Base-by-base conservation (phyloP, 1,140 invertebrate species). In the Drosophila nebulosa region DNA sequence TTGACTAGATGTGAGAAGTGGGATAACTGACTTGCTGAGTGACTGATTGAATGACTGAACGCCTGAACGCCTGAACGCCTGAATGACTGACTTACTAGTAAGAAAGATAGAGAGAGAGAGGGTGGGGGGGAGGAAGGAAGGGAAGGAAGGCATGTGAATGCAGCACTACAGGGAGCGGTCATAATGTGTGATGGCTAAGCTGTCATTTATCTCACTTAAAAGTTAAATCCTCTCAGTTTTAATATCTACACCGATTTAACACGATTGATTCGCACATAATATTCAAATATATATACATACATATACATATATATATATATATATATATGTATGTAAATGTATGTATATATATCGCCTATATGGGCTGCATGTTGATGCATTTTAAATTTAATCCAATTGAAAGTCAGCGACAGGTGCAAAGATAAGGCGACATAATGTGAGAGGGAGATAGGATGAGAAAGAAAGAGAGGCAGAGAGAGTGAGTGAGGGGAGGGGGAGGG, bases 351-450 rank as follows among this genome's bases (percentile, higher is more conserved):
- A n/a, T n/a, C n/a, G n/a, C n/a, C n/a, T n/a, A n/a, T n/a, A n/a
- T n/a, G n/a, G n/a, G 27, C 27, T 30, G 27, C 27, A 30, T 32
- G 10, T 32, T 10, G 24, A 51, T 69, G 64, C 69, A 74, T 64
- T 75, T 75, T 72, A 55, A 59, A 55, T 65, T 57, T 22, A 59
- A 53, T 53, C 22, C 39, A 24, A 60, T 42, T 60, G 36, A 60
- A 60, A 60, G 39, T 22, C 39, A 60, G 14, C 52, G 22, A 30
- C 52, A 55, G 52, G 52, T 53, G 60, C 50, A 73, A 61, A 59
- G 74, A 70, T 86, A 77, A 73, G 69, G 66, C 74, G 77, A 80
- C 76, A 72, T 46, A 53, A 61, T 63, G 39, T 21, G 46, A 9
- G 5, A 51, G 10, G 10, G 18, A 51, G 3, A 72, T 60, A 42